These are phyloP conservation scores for Blastobasis lacticolella DNA, from an alignment of 2,888 invertebrate genomes.

Conservation along the genomic window DNA sequence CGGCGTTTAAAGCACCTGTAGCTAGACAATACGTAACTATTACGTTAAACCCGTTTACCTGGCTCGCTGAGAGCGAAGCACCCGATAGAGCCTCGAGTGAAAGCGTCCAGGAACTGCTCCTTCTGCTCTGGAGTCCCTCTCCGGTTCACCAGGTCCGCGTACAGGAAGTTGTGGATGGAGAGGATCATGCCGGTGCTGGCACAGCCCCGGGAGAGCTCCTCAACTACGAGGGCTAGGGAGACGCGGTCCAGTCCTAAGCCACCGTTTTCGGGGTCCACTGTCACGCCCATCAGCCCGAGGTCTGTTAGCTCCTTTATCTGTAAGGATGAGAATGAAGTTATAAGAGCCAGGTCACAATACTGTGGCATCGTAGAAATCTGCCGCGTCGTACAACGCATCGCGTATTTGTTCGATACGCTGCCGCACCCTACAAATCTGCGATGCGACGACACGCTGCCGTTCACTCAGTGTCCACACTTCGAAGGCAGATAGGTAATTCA, in stretches of 20 bases:
- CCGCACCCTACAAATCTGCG: too few relatives aligned
- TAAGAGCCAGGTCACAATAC: too few relatives aligned
- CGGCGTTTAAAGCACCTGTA: too few relatives aligned
- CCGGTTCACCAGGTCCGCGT: slow-evolving; percentile 78
- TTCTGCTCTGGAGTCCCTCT: slow-evolving; percentile 80
- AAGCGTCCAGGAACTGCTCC: slow-evolving; percentile 76
- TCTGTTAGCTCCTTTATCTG: slow-evolving; percentile 81
- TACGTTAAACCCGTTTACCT: slow-evolving; percentile 47
- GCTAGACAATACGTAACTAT: too few relatives aligned
- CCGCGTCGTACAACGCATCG: too few relatives aligned
- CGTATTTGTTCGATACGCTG: too few relatives aligned
- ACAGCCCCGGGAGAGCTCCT: slow-evolving; percentile 85
- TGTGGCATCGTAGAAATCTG: too few relatives aligned
- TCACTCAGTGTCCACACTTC: too few relatives aligned
- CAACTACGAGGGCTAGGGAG: slow-evolving; percentile 82
- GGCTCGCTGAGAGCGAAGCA: slow-evolving; percentile 89
- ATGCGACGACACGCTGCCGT: too few relatives aligned
- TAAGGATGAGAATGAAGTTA: slow-evolving; percentile 6
- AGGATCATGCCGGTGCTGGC: slow-evolving; percentile 84
- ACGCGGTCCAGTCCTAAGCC: slow-evolving; percentile 81
- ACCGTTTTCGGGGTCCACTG: slow-evolving; percentile 77
- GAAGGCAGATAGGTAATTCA: too few relatives aligned
- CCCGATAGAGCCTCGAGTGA: slow-evolving; percentile 78
- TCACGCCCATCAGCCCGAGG: slow-evolving; percentile 81
- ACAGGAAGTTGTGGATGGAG: slow-evolving; percentile 86